A percentile compares a stretch with the other conserved stretches of the same genome.
These are phyloP conservation scores for Cryptocheilus praepositus DNA, from an alignment of 2,888 invertebrate genomes.

Conservation along the genomic window DNA sequence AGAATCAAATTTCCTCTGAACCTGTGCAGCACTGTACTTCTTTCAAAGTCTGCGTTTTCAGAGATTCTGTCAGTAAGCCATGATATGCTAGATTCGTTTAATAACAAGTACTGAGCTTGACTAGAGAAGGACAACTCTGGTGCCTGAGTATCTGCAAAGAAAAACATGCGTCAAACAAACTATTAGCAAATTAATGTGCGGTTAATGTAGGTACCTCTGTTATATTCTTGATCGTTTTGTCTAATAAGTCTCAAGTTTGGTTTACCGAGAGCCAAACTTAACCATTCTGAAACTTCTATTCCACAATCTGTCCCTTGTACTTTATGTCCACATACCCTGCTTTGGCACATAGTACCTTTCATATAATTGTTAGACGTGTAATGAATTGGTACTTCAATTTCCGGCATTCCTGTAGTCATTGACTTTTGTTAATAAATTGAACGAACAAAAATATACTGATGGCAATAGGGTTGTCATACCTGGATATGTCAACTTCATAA, in stretches of 20 bases:
- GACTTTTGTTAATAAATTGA: neutral
- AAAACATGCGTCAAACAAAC: conserved; percentile 7
- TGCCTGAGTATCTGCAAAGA: conserved; percentile 50
- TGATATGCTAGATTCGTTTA: conserved; percentile 86
- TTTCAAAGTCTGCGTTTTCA: conserved; percentile 72
- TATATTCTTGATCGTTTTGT: conserved; percentile 73
- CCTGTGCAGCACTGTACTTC: conserved; percentile 82
- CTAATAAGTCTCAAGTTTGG: conserved; percentile 83
- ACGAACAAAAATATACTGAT: too few relatives aligned
- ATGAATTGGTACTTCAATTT: conserved; percentile 78
- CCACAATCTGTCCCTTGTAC: conserved; percentile 91
- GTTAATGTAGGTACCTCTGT: conserved; percentile 25
- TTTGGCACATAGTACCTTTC: conserved; percentile 80
- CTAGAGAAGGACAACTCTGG: conserved; percentile 82
- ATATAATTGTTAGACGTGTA: conserved; percentile 55
- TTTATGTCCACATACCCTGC: conserved; percentile 90
- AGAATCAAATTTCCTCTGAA: conserved; percentile 95
- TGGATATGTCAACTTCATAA: conserved; percentile 79
- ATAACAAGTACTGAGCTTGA: conserved; percentile 89
- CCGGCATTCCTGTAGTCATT: conserved; percentile 75
- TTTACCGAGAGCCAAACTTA: conserved; percentile 82
- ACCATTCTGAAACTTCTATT: conserved; percentile 86
- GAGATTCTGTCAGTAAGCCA: conserved; percentile 81
- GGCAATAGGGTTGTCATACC: conserved; percentile 72
- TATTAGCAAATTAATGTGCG: neutral